Percentiles rank a stretch among this genome's conserved stretches.
phyloP scores from a whole-genome alignment of 2,113 vertebrate genomes.

The Falco punctatus region DNA sequence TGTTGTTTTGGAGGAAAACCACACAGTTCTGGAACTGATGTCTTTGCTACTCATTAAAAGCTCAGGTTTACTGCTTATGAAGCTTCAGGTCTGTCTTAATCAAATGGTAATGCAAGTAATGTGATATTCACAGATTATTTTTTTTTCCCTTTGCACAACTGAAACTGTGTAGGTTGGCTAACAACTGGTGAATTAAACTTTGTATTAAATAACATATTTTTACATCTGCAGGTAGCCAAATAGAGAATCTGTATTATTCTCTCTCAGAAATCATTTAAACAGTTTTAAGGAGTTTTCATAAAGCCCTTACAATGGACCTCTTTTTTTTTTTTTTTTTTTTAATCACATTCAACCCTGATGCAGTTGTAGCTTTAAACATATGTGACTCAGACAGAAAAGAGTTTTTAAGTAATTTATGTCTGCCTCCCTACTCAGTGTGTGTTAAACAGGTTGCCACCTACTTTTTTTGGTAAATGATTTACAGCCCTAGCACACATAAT shows the following conservation, averaged over 20 bases:
- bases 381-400: slow-evolving; percentile 6
- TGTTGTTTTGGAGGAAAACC: background rate
- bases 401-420: slow-evolving; percentile 34
- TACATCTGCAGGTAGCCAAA: background rate
- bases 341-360: background rate
- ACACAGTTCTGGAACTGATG: background rate
- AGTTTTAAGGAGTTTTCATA: background rate
- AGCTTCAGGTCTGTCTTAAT: background rate
- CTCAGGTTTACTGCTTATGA: background rate
- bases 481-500: background rate
- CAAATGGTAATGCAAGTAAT: background rate
- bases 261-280: background rate
- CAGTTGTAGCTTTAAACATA: background rate
- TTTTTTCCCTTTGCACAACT: background rate
- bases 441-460: slow-evolving; percentile 41
- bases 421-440: background rate
- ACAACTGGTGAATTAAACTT: background rate
- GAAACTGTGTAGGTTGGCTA: background rate
- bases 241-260: background rate
- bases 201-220: background rate
- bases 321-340: slow-evolving; percentile 11
- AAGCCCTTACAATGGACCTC: background rate
- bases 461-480: slow-evolving; percentile 46
- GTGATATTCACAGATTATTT: background rate
- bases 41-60: background rate